A percentile compares a stretch with the other conserved stretches of the same genome.
phyloP scores from a whole-genome alignment of 2,797 vertebrate genomes.

The Choloepus didactylus region DNA sequence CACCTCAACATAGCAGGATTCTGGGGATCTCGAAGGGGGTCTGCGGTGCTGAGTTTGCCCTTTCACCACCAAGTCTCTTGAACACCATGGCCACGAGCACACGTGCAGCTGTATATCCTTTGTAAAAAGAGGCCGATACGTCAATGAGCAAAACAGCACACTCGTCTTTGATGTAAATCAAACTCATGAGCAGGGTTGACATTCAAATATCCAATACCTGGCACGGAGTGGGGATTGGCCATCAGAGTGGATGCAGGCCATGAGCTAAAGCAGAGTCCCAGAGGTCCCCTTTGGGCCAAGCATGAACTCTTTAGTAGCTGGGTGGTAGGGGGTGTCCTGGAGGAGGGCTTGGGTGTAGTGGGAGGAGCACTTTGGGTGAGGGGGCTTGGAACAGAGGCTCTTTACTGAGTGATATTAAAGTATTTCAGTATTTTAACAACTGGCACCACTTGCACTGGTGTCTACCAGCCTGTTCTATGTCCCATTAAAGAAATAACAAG shows the following conservation, averaged over 20 bases:
- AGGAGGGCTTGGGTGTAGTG: background rate
- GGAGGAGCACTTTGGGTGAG: background rate
- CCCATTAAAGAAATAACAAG: background rate
- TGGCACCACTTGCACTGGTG: accelerated
- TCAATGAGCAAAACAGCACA: background rate
- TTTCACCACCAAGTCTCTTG: background rate
- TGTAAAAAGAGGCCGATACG: background rate
- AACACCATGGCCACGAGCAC: background rate
- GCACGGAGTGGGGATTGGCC: accelerated
- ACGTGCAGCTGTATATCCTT: accelerated
- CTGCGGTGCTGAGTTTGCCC: too few species aligned
- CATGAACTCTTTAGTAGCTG: background rate
- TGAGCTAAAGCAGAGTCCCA: background rate
- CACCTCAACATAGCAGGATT: background rate
- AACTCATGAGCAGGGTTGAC: background rate
- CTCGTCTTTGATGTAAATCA: background rate
- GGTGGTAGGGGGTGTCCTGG: background rate
- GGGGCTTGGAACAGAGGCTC: too few species aligned
- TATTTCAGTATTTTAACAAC: background rate
- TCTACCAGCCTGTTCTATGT: background rate
- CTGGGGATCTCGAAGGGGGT: background rate
- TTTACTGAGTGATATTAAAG: background rate
- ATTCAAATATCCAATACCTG: background rate
- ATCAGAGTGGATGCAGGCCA: background rate
- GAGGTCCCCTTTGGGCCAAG: background rate